A percentile compares a stretch with the other conserved stretches of the same genome.
Conservation (phyloP, 1,140 invertebrate species). For the Pectinophora gossypiella region DNA sequence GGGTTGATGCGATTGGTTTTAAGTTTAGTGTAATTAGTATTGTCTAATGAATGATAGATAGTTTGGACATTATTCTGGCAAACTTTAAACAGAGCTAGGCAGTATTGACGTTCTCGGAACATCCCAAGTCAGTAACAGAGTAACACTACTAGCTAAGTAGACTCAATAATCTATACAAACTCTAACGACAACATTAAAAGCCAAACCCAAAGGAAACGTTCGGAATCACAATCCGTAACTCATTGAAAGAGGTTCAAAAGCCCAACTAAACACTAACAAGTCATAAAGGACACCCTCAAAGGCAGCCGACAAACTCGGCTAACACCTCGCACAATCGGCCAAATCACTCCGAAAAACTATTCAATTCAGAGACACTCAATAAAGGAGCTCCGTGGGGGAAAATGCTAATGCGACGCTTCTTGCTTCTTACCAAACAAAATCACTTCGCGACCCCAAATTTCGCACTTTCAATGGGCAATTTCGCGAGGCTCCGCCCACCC, state of each 20-base stretch:
- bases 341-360: slow-evolving; percentile 69
- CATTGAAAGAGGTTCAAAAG: neutral
- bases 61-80: too few species aligned
- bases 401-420: slow-evolving; percentile 67
- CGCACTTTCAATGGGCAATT: slow-evolving; percentile 68
- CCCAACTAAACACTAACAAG: slow-evolving; percentile 12
- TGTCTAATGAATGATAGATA: too few species aligned
- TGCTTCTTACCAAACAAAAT: slow-evolving; percentile 65
- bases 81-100: too few species aligned
- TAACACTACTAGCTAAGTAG: too few species aligned
- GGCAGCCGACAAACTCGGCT: slow-evolving; percentile 26
- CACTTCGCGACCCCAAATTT: slow-evolving; percentile 71
- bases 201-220: neutral
- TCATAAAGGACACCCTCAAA: slow-evolving; percentile 21
- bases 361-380: slow-evolving; percentile 38
- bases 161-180: too few species aligned
- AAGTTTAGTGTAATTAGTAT: too few species aligned
- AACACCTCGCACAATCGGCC: slow-evolving; percentile 60
- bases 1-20: too few species aligned
- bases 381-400: slow-evolving; percentile 49
- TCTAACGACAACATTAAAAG: neutral
- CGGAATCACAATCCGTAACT: neutral
- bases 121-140: too few species aligned
- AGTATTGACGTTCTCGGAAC: too few species aligned
- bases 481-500: slow-evolving; percentile 27